Conservation (phyloP, 2,113 vertebrate genomes). For the Diadophis punctatus region DNA sequence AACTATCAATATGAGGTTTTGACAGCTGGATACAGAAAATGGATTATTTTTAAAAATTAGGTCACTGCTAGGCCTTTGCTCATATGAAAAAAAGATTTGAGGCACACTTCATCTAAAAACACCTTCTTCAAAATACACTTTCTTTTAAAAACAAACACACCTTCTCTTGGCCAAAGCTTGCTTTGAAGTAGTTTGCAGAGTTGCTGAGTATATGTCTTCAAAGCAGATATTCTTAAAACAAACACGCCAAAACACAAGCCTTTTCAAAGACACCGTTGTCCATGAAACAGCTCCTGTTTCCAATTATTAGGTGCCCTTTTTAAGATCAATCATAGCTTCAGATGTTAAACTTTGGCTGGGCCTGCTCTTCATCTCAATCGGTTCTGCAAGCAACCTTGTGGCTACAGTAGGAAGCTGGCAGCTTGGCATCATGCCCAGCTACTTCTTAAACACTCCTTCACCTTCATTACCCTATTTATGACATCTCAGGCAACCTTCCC, state of each 20-base stretch:
- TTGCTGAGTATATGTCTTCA: slow-evolving; percentile 19
- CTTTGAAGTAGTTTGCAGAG: slow-evolving; percentile 30
- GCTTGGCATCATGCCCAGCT: background rate
- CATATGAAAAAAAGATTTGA: slow-evolving; percentile 48
- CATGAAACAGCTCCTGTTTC: background rate
- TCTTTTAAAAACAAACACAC: slow-evolving; percentile 4
- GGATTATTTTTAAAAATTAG: slow-evolving; percentile 60
- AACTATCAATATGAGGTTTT: slow-evolving; percentile 51
- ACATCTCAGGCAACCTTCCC: background rate
- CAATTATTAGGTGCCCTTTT: background rate
- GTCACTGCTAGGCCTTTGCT: slow-evolving; percentile 26
- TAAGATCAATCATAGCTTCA: background rate
- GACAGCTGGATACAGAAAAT: slow-evolving; percentile 53
- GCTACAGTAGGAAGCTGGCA: background rate
- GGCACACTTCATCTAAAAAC: slow-evolving; percentile 44
- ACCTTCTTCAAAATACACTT: slow-evolving; percentile 43
- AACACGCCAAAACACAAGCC: background rate
- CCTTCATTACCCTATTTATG: background rate
- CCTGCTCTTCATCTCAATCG: background rate
- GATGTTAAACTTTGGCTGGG: background rate
- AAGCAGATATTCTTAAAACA: slow-evolving; percentile 7
- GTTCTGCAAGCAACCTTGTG: background rate
- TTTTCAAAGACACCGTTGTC: background rate
- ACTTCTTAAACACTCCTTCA: background rate
- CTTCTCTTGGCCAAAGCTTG: slow-evolving; percentile 23